Base-by-base conservation (phyloP, 1,140 invertebrate species). In the Zaprionus camerounensis region DNA sequence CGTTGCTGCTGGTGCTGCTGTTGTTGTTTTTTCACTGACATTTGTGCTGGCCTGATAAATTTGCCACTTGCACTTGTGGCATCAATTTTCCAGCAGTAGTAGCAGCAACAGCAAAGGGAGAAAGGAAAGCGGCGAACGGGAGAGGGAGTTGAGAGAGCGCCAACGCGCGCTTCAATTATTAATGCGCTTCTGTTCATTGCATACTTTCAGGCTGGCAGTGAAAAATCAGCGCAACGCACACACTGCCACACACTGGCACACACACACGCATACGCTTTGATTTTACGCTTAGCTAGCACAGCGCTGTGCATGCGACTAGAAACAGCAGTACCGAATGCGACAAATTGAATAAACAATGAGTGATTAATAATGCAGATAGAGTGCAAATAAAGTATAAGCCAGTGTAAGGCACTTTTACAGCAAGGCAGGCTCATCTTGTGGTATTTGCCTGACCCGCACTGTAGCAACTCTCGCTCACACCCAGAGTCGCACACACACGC, bases 181-280 rank as follows among this genome's bases (percentile, higher is more conserved):
- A 90, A 88, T 85, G 84, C 71, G 81, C 71, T 88, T 81, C 74
- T 90, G 81, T 78, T 90, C 84, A 79, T 74, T 90, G 84, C 84
- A 88, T 90, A 88, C 84, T 88, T 88, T 90, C 64, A 74, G 84
- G 85, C 81, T 79, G 81, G 68, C 81, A 74, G 46, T 70, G 74
- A 78, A 68, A 88, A 87, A 83, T 86, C 76, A 85, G 70, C 82
- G 70, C 66, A 36, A 70, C 72, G 53, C 78, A 83, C 72, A 80
- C 82, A 31, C 28, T 31, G 28, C 1, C 28, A 28, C 28, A 72
- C 31, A 57, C 56, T 7, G 28, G 28, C 28, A 63, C 24, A 57
- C 62, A 68, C 20, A 59, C 64, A 34, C 55, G 41, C 28, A 64
- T 20, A 78, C 55, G 61, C 69, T 77, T 69, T 80, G 74, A 82